Percentiles rank a stretch among this genome's conserved stretches.
Evolutionary conservation across 1,140 invertebrate species (phyloP).

Genomic region (Ctenoplectra terminalis): DNA sequence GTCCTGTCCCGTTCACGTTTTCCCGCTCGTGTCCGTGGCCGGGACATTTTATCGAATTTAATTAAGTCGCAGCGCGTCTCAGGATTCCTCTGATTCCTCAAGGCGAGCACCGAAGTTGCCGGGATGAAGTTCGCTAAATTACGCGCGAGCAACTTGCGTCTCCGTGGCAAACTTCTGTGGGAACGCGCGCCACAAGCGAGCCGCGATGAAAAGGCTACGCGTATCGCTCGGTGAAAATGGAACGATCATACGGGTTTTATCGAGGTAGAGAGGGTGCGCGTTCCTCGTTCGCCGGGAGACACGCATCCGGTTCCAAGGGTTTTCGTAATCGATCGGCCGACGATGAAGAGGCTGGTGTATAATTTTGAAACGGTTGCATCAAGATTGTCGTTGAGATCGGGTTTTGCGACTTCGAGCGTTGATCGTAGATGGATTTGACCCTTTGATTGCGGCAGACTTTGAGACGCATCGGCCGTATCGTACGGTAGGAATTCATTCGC

Average conservation of each 20-base stretch:
- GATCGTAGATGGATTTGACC: no score
- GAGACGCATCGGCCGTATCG: not conserved
- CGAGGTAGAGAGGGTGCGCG: no score
- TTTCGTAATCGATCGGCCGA: not conserved
- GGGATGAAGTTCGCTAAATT: not conserved
- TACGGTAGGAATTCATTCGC: not conserved
- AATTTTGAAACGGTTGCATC: no score
- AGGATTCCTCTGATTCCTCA: conserved; percentile 15
- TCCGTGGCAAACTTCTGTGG: not conserved
- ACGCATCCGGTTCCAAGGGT: not conserved
- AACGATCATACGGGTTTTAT: not conserved
- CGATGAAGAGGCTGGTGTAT: not conserved
- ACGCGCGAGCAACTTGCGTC: no score
- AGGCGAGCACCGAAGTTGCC: not conserved
- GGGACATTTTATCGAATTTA: conserved; percentile 44
- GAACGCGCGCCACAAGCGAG: not conserved
- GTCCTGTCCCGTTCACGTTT: not conserved
- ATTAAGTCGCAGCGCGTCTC: conserved; percentile 34
- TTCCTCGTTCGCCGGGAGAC: not conserved
- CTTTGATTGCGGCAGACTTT: not conserved
- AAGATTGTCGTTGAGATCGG: no score
- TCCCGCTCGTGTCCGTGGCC: not conserved
- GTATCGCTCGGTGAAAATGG: not conserved
- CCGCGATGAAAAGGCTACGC: no score
- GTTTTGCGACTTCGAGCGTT: not conserved